These are phyloP conservation scores for Melanocharis versteri DNA, from an alignment of 2,113 vertebrate species.

Conservation along the genomic window DNA sequence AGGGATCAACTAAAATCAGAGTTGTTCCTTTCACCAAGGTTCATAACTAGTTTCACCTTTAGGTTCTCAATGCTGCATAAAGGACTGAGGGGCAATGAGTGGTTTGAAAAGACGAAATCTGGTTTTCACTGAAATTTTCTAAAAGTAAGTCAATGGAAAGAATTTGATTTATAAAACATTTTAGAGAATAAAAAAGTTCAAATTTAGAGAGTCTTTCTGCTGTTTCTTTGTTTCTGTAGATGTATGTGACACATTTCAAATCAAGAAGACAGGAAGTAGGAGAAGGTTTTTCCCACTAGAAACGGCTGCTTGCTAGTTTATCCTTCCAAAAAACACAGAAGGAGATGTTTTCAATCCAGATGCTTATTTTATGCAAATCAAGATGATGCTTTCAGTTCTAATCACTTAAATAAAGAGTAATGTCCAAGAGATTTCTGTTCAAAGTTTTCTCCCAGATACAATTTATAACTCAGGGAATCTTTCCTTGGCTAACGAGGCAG, in stretches of 20 bases:
- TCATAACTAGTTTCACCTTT: not conserved
- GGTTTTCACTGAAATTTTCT: not conserved
- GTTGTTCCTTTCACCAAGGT: not conserved
- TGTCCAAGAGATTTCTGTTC: not conserved
- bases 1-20: not conserved
- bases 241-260: not conserved
- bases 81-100: not conserved
- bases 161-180: not conserved
- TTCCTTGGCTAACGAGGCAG: not conserved
- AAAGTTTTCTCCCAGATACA: not conserved
- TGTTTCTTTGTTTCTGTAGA: not conserved
- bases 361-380: constrained; percentile 50
- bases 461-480: not conserved
- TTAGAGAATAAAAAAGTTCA: not conserved
- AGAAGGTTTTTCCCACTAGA: not conserved
- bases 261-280: not conserved
- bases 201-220: not conserved
- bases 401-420: constrained; percentile 29
- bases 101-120: not conserved
- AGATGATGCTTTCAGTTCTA: not conserved
- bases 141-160: not conserved
- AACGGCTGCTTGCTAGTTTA: not conserved
- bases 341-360: not conserved
- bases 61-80: not conserved
- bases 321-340: not conserved